Conservation (phyloP, 2,113 vertebrate genomes). For the Phaetusa simplex region DNA sequence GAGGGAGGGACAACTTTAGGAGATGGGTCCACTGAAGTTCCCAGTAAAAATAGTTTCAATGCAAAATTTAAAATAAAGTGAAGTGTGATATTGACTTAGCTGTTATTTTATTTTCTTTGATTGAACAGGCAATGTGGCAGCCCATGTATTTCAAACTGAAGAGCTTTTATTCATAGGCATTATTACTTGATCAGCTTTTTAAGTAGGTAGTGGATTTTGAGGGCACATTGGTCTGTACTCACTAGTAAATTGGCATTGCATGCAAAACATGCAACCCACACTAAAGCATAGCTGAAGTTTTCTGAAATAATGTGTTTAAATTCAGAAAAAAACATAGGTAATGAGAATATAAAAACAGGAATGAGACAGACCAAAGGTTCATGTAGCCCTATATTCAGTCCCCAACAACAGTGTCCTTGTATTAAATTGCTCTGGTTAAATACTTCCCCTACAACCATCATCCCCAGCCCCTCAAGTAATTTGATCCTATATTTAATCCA, state of each 20-base stretch:
- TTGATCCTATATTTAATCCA: not conserved
- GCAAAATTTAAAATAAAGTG: not conserved
- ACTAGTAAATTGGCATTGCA: not conserved
- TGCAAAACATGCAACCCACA: not conserved
- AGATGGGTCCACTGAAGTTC: not conserved
- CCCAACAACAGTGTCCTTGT: not conserved
- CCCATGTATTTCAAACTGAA: not conserved
- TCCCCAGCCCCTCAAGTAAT: not conserved
- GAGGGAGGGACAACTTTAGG: not conserved
- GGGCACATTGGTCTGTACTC: not conserved
- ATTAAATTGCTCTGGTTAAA: not conserved
- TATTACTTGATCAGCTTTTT: not conserved
- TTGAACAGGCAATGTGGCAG: not conserved
- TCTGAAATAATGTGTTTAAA: not conserved
- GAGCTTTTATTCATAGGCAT: not conserved
- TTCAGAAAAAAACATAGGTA: not conserved
- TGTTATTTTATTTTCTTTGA: not conserved
- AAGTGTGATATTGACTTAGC: not conserved
- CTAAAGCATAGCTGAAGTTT: not conserved
- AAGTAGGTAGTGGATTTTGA: not conserved
- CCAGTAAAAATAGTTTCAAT: not conserved
- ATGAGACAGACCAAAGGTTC: not conserved
- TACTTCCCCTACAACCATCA: rapidly evolving
- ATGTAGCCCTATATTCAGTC: not conserved
- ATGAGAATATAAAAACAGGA: not conserved